Percentiles rank a stretch among this genome's conserved stretches.
These are phyloP conservation scores for Xestoiulus laeticollis DNA, from an alignment of 2,888 invertebrate genomes.

Conservation along the genomic window DNA sequence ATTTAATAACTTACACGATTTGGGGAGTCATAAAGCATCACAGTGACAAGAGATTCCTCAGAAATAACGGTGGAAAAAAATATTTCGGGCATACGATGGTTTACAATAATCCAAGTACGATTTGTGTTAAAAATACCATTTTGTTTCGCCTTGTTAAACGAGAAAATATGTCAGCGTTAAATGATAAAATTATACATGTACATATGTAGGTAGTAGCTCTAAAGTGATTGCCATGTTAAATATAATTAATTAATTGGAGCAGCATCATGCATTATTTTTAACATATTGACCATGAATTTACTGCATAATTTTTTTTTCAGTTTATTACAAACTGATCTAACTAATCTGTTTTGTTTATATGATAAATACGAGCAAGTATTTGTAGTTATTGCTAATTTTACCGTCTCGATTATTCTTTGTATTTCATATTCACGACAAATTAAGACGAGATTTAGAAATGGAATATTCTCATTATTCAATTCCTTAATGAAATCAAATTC, in stretches of 20 bases:
- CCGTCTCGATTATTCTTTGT: background rate
- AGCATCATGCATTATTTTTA: too few species aligned
- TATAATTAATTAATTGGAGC: too few species aligned
- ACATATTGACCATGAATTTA: background rate
- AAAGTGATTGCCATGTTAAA: too few species aligned
- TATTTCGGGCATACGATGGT: constrained; percentile 1
- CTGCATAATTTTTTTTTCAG: too few species aligned
- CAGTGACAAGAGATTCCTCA: background rate
- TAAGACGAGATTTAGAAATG: background rate
- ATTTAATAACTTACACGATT: background rate
- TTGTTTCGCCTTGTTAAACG: background rate
- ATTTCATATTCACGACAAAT: background rate
- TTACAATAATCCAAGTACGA: background rate
- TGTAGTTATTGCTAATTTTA: background rate
- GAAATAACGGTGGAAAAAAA: background rate
- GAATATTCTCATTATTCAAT: background rate
- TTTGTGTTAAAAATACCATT: background rate
- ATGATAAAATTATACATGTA: too few species aligned
- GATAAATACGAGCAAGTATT: background rate
- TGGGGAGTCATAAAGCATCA: background rate
- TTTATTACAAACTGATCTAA: too few species aligned
- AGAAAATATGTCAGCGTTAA: background rate
- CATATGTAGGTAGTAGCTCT: too few species aligned
- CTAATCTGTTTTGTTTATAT: background rate
- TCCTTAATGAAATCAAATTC: background rate